These are phyloP conservation scores for Urocitellus parryii DNA, from an alignment of 2,113 vertebrate genomes.

Conservation along the genomic window DNA sequence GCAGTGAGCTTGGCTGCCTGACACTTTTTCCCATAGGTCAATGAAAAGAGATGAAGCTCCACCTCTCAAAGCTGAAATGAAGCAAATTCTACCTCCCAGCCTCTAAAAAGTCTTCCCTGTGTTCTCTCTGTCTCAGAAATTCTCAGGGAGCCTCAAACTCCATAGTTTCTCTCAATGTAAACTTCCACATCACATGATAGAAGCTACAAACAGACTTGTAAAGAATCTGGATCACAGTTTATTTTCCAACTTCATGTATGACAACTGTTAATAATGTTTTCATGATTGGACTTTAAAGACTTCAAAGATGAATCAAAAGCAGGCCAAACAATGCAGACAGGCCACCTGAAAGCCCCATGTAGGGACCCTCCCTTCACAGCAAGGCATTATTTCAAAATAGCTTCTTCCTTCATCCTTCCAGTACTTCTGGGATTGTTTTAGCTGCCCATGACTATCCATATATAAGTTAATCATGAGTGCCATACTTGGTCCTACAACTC, in stretches of 20 bases:
- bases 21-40: neutral
- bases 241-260: neutral
- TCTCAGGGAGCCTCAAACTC: neutral
- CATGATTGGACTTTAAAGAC: neutral
- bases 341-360: neutral
- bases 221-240: neutral
- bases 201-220: neutral
- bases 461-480: neutral
- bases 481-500: neutral
- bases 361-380: neutral
- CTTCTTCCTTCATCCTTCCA: too few species aligned
- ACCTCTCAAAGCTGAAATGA: conserved; percentile 24
- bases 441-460: neutral
- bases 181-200: neutral
- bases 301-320: neutral
- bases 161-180: neutral
- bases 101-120: neutral
- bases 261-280: neutral
- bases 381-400: neutral
- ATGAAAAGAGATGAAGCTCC: conserved; percentile 18
- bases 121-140: neutral
- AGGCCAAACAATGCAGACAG: neutral
- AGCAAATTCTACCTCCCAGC: neutral
- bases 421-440: neutral
- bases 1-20: conserved; percentile 37